These are phyloP conservation scores for Tetranychus cinnabarinus DNA, from an alignment of 1,140 invertebrate species.

Conservation along the genomic window DNA sequence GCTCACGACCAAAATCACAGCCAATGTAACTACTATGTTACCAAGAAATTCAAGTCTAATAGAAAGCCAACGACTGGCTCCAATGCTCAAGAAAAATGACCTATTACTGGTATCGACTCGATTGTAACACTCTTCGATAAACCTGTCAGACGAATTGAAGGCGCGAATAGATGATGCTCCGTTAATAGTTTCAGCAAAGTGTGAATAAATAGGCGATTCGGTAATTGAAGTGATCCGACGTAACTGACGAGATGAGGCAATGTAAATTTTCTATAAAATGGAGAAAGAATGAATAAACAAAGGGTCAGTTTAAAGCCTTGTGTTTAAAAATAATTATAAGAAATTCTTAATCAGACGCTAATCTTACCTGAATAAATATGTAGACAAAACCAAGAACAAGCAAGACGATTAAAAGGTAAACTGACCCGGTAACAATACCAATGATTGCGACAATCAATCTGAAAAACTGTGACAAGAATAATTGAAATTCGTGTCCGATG, in stretches of 20 bases:
- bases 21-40: slow-evolving; percentile 45
- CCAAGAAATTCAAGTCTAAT: slow-evolving; percentile 75
- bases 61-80: slow-evolving; percentile 69
- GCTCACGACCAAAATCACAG: slow-evolving; percentile 53
- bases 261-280: slow-evolving; percentile 26
- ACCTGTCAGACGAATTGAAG: slow-evolving; percentile 24
- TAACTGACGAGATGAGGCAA: slow-evolving; percentile 26
- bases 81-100: slow-evolving; percentile 62
- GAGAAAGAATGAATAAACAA: slow-evolving; percentile 63
- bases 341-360: slow-evolving; percentile 11
- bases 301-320: slow-evolving; percentile 60
- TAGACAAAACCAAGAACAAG: slow-evolving; percentile 63
- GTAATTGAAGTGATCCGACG: slow-evolving; percentile 29
- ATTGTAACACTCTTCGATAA: slow-evolving; percentile 43
- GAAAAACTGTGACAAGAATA: slow-evolving; percentile 20
- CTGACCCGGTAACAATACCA: slow-evolving; percentile 32
- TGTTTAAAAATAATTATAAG: slow-evolving; percentile 28
- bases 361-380: slow-evolving; percentile 6
- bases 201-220: slow-evolving; percentile 29
- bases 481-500: neutral
- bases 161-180: slow-evolving; percentile 32
- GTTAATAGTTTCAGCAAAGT: slow-evolving; percentile 30
- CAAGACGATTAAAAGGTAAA: slow-evolving; percentile 54
- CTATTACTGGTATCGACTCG: slow-evolving; percentile 68
- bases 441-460: slow-evolving; percentile 61